These are phyloP conservation scores for Gopherus flavomarginatus DNA, from an alignment of 2,113 vertebrate genomes.

Conservation along the genomic window DNA sequence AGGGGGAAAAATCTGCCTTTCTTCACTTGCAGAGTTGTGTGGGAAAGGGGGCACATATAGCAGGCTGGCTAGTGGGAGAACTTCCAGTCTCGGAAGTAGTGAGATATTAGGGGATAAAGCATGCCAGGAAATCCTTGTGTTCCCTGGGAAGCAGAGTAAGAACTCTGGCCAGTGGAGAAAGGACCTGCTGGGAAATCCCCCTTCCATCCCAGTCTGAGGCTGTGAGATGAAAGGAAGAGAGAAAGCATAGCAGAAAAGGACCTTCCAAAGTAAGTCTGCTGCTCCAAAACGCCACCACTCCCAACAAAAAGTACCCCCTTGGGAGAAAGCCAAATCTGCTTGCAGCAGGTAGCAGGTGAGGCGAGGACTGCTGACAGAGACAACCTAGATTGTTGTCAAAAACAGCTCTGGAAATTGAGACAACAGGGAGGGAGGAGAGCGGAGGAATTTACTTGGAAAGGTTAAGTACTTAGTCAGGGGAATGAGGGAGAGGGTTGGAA, in stretches of 20 bases:
- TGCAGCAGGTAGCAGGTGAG: not conserved
- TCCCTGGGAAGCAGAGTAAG: not conserved
- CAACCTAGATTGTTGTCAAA: not conserved
- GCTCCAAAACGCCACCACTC: not conserved
- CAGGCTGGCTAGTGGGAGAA: not conserved
- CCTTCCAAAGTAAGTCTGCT: not conserved
- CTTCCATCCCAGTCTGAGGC: not conserved
- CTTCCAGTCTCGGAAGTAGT: not conserved
- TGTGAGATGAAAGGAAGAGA: not conserved
- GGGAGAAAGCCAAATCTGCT: not conserved
- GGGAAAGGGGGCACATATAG: not conserved
- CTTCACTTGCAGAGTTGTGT: not conserved
- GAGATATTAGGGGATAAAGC: not conserved
- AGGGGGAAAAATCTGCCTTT: rapidly evolving
- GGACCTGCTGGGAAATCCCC: not conserved
- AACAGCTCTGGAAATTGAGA: not conserved
- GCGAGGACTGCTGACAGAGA: not conserved
- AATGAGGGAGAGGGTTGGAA: not conserved
- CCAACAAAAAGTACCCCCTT: not conserved
- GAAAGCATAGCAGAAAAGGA: not conserved
- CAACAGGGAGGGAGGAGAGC: not conserved
- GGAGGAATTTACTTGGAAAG: not conserved
- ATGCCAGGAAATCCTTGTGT: rapidly evolving
- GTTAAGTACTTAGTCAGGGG: rapidly evolving
- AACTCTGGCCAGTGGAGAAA: not conserved